These are phyloP conservation scores for Mionectes olivaceus DNA, from an alignment of 2,797 vertebrate genomes.

Conservation along the genomic window DNA sequence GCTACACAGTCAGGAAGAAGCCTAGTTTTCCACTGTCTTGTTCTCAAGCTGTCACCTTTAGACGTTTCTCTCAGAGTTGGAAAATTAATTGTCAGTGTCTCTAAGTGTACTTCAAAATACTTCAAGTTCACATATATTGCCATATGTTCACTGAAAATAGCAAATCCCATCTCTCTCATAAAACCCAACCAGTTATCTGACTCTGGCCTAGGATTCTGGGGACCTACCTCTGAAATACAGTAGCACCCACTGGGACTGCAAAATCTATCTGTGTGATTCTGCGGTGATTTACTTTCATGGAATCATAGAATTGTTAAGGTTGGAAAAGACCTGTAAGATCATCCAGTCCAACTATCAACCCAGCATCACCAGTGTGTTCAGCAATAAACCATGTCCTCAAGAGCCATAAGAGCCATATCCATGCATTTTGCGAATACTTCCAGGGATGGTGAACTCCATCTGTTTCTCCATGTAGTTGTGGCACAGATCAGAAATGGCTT, in stretches of 20 bases:
- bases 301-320: background rate
- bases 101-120: background rate
- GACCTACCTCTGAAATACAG: background rate
- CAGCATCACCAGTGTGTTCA: background rate
- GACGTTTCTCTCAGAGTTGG: background rate
- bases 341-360: background rate
- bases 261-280: background rate
- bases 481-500: background rate
- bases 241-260: background rate
- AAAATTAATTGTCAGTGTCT: background rate
- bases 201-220: background rate
- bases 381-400: fast-evolving
- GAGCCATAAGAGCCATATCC: background rate
- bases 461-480: background rate
- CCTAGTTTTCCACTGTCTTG: background rate
- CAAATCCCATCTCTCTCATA: background rate
- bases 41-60: background rate
- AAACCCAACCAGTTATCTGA: background rate
- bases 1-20: background rate
- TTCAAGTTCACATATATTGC: background rate
- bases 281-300: background rate
- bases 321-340: background rate
- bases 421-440: background rate
- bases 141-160: background rate
- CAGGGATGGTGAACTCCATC: too few species aligned